phyloP scores from a whole-genome alignment of 2,797 vertebrate species.

The Onychomys torridus region DNA sequence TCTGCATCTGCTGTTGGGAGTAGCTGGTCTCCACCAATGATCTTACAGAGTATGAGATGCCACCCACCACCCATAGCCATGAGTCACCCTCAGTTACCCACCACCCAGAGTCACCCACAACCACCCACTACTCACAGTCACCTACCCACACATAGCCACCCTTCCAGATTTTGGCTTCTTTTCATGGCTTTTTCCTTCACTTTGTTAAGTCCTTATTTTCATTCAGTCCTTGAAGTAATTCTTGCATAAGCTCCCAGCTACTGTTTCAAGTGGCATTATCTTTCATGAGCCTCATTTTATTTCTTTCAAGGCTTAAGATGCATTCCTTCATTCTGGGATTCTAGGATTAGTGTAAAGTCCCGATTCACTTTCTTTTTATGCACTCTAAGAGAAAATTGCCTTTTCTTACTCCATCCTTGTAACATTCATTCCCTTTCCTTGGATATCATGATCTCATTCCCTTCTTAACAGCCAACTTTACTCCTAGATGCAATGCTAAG shows the following conservation, averaged over 20 bases:
- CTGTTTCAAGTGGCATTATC: background rate
- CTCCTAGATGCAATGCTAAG: background rate
- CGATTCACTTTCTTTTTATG: background rate
- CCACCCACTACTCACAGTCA: background rate
- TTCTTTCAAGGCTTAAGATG: background rate
- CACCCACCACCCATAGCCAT: background rate
- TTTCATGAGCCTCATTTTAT: background rate
- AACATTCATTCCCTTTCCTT: background rate
- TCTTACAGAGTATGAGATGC: background rate
- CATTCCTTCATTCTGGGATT: background rate
- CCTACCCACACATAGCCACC: background rate
- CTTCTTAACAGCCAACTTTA: background rate
- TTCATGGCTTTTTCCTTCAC: background rate
- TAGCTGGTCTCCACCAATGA: background rate
- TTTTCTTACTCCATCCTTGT: background rate
- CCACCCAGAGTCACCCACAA: background rate
- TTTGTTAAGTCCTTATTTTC: background rate
- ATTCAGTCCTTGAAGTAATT: slow-evolving; percentile 34
- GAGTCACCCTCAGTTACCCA: background rate
- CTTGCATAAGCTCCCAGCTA: background rate
- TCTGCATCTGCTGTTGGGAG: background rate
- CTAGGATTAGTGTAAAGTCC: background rate
- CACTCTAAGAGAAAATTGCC: background rate
- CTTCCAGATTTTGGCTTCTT: background rate
- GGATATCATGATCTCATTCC: background rate